Conservation (phyloP, 2,113 vertebrate species). For the Aegotheles bennettii region DNA sequence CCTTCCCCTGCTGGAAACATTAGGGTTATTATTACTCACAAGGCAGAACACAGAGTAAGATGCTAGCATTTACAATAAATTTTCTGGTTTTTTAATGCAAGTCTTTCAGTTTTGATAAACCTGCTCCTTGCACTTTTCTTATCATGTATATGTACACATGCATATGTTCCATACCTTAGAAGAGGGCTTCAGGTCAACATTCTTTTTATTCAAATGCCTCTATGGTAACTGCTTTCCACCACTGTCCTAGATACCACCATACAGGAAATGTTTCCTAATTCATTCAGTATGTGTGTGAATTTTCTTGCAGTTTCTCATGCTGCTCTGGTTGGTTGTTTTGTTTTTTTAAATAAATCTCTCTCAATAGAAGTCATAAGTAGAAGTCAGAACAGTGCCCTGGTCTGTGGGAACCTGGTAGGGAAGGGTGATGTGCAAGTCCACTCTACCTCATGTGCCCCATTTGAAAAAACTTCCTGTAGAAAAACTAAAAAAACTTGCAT, state of each 20-base stretch:
- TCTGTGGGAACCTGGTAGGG: neutral
- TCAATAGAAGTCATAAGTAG: neutral
- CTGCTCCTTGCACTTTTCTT: neutral
- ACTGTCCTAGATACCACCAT: neutral
- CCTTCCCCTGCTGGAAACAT: neutral
- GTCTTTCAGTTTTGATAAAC: neutral
- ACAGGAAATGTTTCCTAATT: neutral
- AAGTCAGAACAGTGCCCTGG: neutral
- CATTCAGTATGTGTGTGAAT: neutral
- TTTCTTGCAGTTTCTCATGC: neutral
- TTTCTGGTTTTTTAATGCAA: neutral
- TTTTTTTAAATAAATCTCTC: neutral
- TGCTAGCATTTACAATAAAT: neutral
- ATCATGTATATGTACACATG: neutral
- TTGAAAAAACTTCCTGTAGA: neutral
- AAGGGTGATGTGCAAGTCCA: neutral
- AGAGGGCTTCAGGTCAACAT: neutral
- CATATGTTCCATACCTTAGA: neutral
- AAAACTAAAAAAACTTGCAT: neutral
- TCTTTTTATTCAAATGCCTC: neutral
- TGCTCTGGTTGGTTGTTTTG: neutral
- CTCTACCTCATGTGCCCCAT: neutral
- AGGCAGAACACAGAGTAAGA: neutral
- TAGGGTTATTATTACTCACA: neutral
- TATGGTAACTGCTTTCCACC: neutral